Base-by-base conservation (phyloP, 1,140 invertebrate species). In the Neodiprion pinetum region DNA sequence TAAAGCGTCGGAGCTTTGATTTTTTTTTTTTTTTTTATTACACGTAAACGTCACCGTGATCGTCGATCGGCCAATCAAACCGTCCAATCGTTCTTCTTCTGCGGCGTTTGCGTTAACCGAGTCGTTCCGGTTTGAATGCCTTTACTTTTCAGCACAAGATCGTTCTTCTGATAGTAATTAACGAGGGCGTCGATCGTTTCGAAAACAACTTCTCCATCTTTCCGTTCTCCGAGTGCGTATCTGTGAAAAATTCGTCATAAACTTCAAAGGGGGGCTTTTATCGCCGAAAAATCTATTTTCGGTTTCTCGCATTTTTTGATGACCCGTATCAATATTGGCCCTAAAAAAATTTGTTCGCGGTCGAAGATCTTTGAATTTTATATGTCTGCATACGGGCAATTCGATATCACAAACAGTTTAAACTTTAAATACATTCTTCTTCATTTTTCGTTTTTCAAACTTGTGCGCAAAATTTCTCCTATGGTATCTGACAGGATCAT, bases 181-280 rank as follows among this genome's bases (percentile, higher is more conserved):
- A 88, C 80, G 0, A 88, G 87, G n/a, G 88, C 87, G n/a, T 88
- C 87, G 4, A 88, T 75, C 9, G 49, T 85, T 0, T 61, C 68
- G 72, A 88, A 88, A 4, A 83, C 81, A 50, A 83, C 77, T 67
- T 88, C 87, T 1, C 86, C 83, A 9, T 76, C 68, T 73, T 87
- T 88, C 1, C 77, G 68, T 0, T 83, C 82, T 10, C 87, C 87
- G 48, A 88, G 78, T 0, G 87, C 86, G 68, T 82, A 88, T 74
- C 87, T 88, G 61, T 47, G 69, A 40, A 75, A n/a, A 74, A 67
- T 61, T 72, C 1, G n/a, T 9, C 70, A 72, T 48, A 77, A 11
- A 74, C 48, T 67, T 70, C 72, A 48, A 14, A 21, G 17, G 17
- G 17, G 0, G 17, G 17, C 17, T 21, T 21, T 21, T 21, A 21